phyloP scores from a whole-genome alignment of 2,888 invertebrate species.

The Dryocosmus kuriphilus region DNA sequence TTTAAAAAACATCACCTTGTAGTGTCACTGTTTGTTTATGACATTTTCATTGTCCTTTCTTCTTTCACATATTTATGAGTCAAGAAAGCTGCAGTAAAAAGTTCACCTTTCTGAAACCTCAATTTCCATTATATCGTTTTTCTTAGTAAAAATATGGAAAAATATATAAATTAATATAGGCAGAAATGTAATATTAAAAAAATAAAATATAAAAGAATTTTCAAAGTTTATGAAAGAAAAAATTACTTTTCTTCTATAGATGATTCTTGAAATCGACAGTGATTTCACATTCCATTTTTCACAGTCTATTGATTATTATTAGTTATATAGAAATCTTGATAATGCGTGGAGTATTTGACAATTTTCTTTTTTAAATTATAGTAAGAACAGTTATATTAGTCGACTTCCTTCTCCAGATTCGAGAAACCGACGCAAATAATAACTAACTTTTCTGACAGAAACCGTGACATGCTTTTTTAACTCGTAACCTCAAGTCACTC shows the following conservation, averaged over 20 bases:
- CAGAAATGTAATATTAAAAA: too few species aligned
- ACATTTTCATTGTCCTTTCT: not conserved
- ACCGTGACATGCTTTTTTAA: slow-evolving; percentile 26
- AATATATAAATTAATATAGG: too few species aligned
- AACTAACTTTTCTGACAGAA: slow-evolving; percentile 9
- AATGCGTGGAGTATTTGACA: not conserved
- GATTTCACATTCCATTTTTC: slow-evolving; percentile 15
- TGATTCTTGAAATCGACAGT: slow-evolving; percentile 17
- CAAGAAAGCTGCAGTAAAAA: slow-evolving; percentile 26
- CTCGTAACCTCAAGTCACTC: not conserved
- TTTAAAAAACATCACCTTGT: not conserved
- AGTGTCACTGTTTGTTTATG: not conserved
- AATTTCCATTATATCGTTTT: not conserved
- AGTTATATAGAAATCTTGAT: not conserved
- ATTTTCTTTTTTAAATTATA: slow-evolving; percentile 24
- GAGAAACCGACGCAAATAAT: not conserved
- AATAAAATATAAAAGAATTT: too few species aligned
- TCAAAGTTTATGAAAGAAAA: not conserved
- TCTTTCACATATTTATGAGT: not conserved
- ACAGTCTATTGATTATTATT: not conserved
- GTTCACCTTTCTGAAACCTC: not conserved
- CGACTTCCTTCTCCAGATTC: not conserved
- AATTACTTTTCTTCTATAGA: slow-evolving; percentile 1
- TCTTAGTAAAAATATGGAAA: not conserved
- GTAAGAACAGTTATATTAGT: slow-evolving; percentile 8